Conservation (phyloP, 2,113 vertebrate genomes). For the Limanda limanda region DNA sequence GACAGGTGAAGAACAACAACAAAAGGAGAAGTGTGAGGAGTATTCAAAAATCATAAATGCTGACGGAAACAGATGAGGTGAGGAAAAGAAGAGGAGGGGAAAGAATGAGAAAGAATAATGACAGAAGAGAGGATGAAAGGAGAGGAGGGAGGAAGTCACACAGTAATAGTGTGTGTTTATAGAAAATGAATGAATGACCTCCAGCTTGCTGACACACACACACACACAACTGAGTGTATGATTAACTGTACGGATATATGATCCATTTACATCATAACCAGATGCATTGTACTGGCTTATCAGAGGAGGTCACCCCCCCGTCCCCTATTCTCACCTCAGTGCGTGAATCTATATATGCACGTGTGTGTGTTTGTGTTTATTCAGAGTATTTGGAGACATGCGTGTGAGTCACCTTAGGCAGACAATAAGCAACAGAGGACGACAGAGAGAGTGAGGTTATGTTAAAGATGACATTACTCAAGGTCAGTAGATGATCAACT, state of each 20-base stretch:
- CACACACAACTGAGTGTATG: constrained; percentile 49
- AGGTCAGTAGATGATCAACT: too few species aligned
- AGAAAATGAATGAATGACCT: constrained; percentile 65
- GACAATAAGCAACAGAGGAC: background rate
- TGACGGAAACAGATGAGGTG: too few species aligned
- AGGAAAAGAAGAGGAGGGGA: background rate
- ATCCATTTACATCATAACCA: constrained; percentile 72
- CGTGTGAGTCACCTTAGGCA: background rate
- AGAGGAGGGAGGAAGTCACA: constrained; percentile 9
- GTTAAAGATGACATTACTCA: background rate
- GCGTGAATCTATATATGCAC: background rate
- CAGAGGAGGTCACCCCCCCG: constrained; percentile 50
- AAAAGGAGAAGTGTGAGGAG: background rate
- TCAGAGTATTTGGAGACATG: too few species aligned
- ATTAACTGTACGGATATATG: constrained; percentile 66
- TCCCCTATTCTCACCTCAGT: constrained; percentile 25
- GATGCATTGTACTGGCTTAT: constrained; percentile 60
- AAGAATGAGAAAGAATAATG: constrained; percentile 21
- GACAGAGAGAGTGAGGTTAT: background rate
- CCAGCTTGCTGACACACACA: constrained; percentile 8
- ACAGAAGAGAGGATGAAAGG: constrained; percentile 29
- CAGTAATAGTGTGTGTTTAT: constrained; percentile 51
- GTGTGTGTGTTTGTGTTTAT: background rate
- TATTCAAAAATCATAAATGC: background rate
- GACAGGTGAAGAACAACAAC: background rate